phyloP scores from a whole-genome alignment of 2,888 invertebrate species.

The Cryptus viduatorius region DNA sequence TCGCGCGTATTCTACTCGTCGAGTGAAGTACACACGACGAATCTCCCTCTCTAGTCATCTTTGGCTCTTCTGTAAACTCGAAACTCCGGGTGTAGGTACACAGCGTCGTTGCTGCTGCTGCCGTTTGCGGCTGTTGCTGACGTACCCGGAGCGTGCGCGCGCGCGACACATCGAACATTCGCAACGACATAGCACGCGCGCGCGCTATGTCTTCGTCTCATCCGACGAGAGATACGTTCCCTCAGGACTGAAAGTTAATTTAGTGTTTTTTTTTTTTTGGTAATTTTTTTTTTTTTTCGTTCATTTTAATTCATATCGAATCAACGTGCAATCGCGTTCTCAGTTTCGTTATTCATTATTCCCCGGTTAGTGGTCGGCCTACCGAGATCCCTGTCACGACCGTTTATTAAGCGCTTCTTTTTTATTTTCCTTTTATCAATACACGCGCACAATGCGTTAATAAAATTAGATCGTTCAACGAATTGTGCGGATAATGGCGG shows the following conservation, averaged over 20 bases:
- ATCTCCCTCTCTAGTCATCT: constrained; percentile 27
- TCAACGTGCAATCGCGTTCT: constrained; percentile 17
- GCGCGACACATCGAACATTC: constrained; percentile 34
- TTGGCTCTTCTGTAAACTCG: background rate
- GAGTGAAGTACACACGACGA: constrained; percentile 42
- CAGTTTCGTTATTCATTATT: constrained; percentile 42
- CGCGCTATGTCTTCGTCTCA: constrained; percentile 62
- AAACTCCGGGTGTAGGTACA: constrained; percentile 1
- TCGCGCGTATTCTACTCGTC: constrained; percentile 52
- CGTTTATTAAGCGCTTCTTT: constrained; percentile 41
- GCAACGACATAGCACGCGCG: constrained; percentile 44
- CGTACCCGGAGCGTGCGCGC: constrained; percentile 33
- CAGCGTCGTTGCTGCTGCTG: constrained; percentile 13
- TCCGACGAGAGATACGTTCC: constrained; percentile 57
- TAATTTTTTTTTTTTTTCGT: background rate
- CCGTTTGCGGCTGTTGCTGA: constrained; percentile 32
- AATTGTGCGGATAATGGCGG: background rate
- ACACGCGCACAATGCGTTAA: background rate
- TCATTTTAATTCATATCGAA: constrained; percentile 54
- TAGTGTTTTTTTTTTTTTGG: constrained; percentile 44
- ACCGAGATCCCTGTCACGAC: background rate
- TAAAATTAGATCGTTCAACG: background rate
- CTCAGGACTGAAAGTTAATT: constrained; percentile 67
- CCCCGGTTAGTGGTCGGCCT: constrained; percentile 30
- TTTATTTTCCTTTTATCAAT: background rate